Base-by-base conservation (phyloP, 1,140 invertebrate species). In the Epicauta chinensis region DNA sequence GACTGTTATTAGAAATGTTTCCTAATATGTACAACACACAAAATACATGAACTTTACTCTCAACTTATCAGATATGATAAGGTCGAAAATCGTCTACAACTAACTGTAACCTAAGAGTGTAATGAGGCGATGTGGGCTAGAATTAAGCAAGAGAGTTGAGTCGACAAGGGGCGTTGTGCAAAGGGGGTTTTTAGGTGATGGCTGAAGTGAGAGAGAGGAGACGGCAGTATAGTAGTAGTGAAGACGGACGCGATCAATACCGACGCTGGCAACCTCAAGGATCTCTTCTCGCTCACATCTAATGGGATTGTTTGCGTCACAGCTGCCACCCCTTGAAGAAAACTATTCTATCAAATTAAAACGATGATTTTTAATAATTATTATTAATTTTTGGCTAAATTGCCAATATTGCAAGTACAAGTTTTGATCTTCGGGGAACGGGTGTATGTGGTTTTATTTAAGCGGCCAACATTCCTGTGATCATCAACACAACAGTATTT, bases 181-280 rank as follows among this genome's bases (percentile, higher is more conserved):
- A 23, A 7, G 23, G 23, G 23, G 7, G 23, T 23, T 23, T 23
- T 23, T 23, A 3, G 23, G 23, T 3, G 23, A 23, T 23, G 23
- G 52, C 40, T 40, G 55, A 56, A 53, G 49, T 53, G 52, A 31
- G 37, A 52, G 59, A 47, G 45, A 43, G n/a, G n/a, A n/a, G n/a
- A n/a, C n/a, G n/a, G n/a, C n/a, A n/a, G n/a, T n/a, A n/a, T n/a
- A n/a, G 23, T 7, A 5, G 23, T 23, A 23, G 23, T 46, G 59
- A 64, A 64, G 58, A 60, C 51, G 60, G 51, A 43, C 34, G 46
- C 58, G 64, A 66, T 66, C 64, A 66, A 66, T 66, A 66, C 62
- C 59, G 48, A 43, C 51, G 49, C 51, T 44, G 53, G 42, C 43
- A 45, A 55, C 56, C 62, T 62, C 60, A 64, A 64, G 62, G 61